Percentiles rank a stretch among this genome's conserved stretches.
Evolutionary conservation across 2,888 invertebrate genomes (phyloP).

Genomic region (Drosophila merina): DNA sequence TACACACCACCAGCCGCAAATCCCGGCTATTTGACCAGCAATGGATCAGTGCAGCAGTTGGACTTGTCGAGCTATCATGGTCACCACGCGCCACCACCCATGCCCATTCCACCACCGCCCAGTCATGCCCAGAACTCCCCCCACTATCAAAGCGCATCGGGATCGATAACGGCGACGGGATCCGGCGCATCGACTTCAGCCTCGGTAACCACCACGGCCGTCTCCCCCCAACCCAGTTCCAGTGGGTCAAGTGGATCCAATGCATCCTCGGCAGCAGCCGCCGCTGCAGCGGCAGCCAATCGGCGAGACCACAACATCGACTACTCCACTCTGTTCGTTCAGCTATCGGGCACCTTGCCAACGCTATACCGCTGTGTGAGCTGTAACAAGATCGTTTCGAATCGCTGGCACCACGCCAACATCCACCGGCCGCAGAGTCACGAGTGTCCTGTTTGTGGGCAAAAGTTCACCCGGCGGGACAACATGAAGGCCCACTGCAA

Average conservation of each 20-base stretch:
- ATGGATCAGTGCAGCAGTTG: slow-evolving; percentile 50
- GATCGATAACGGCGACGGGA: slow-evolving; percentile 26
- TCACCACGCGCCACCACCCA: slow-evolving; percentile 17
- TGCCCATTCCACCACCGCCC: slow-evolving; percentile 23
- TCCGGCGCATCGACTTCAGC: slow-evolving; percentile 27
- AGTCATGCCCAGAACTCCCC: slow-evolving; percentile 51
- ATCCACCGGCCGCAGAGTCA: slow-evolving; percentile 86
- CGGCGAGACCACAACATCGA: slow-evolving; percentile 84
- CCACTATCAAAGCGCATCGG: slow-evolving; percentile 54
- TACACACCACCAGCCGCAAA: slow-evolving; percentile 76
- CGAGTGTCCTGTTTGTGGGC: slow-evolving; percentile 86
- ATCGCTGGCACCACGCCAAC: slow-evolving; percentile 87
- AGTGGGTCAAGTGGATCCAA: slow-evolving; percentile 42
- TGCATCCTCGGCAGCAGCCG: slow-evolving; percentile 64
- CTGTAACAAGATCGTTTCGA: slow-evolving; percentile 87
- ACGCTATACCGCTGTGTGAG: slow-evolving; percentile 86
- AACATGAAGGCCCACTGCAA: slow-evolving; percentile 88
- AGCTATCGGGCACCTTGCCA: slow-evolving; percentile 83
- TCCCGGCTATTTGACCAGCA: slow-evolving; percentile 16
- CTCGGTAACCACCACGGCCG: slow-evolving; percentile 37
- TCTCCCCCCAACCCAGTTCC: slow-evolving; percentile 66
- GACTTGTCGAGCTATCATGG: slow-evolving; percentile 55
- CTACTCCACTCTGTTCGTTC: slow-evolving; percentile 84
- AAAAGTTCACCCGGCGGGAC: slow-evolving; percentile 87
- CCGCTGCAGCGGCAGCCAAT: slow-evolving; percentile 81